Percentiles rank a stretch among this genome's conserved stretches.
Conservation (phyloP, 2,113 vertebrate species). For the Pipa parva region DNA sequence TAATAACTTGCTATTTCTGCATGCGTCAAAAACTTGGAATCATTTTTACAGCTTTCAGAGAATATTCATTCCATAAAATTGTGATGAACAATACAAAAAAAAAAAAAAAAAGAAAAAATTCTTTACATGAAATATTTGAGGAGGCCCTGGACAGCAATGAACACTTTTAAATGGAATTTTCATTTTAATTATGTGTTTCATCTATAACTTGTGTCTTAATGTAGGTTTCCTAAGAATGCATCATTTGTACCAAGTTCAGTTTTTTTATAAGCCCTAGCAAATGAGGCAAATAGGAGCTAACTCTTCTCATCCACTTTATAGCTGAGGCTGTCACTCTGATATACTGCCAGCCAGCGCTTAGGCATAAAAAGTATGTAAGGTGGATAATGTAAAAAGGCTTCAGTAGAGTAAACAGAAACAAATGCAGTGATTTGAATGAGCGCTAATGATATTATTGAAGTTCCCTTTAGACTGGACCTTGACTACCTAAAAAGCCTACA, state of each 20-base stretch:
- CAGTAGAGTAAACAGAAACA: slow-evolving; percentile 9
- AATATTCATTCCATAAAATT: neutral
- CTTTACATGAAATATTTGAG: slow-evolving; percentile 2
- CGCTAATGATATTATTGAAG: neutral
- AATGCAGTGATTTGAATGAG: neutral
- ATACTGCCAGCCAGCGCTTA: slow-evolving; percentile 1
- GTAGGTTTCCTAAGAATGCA: slow-evolving; percentile 3
- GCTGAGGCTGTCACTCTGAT: slow-evolving; percentile 1
- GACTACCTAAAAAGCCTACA: neutral
- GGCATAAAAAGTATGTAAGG: neutral
- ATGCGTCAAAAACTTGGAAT: too few relatives aligned
- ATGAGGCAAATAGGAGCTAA: slow-evolving; percentile 2
- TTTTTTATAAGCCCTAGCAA: slow-evolving; percentile 9
- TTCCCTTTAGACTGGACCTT: neutral
- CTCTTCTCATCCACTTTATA: neutral
- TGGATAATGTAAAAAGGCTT: slow-evolving; percentile 2
- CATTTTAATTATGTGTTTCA: slow-evolving; percentile 11
- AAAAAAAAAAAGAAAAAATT: too few relatives aligned
- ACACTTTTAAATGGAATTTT: slow-evolving; percentile 15
- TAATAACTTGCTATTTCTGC: too few relatives aligned
- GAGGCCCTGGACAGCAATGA: neutral
- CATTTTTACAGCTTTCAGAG: neutral
- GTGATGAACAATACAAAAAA: neutral
- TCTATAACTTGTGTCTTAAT: slow-evolving; percentile 21
- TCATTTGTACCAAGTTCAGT: slow-evolving; percentile 4